Evolutionary conservation across 2,888 invertebrate species (phyloP), one percentile per base, ranked within the genome.

Genomic region (Leptinotarsa tumamoca): DNA sequence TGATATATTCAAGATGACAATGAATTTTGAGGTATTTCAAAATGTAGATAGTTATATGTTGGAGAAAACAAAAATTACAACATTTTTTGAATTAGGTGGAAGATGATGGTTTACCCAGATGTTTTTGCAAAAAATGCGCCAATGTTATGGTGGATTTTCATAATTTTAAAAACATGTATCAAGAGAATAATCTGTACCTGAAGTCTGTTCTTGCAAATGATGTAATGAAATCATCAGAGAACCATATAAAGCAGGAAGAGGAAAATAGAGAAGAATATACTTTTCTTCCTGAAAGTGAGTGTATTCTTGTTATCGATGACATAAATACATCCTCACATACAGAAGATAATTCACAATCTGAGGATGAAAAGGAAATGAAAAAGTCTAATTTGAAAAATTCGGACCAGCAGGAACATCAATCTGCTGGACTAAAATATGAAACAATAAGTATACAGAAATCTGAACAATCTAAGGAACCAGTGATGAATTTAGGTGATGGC

Each of bases 141-240:
- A 68, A 54, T 13, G n/a, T 68, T 7, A 17, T 73, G 23, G 52
- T 73, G 10, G 61, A 68, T 18, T 73, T 73, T 73, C 61, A 49
- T 23, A 68, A 68, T 56, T 73, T 73, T 51, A 58, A 49, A 50
- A 61, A 27, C 15, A 23, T 58, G 27, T 73, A 43, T 49, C 23
- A 58, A 50, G 49, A 73, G 17, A 73, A 43, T 49, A 50, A 68
- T 61, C 49, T 21, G 61, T 61, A 73, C 61, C 17, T 73, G n/a
- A 68, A 50, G 23, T 49, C 68, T 49, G 4, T 73, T n/a, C 21
- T 27, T 15, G 21, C 33, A 49, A 49, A 43, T 43, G 21, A 58
- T 13, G 7, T 58, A 27, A 14, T 14, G 21, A 58, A 23, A 21
- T 2, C 21, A 14, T 4, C 18, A 58, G 58, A 10, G 0, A 14